A percentile compares a stretch with the other conserved stretches of the same genome.
Evolutionary conservation across 2,888 invertebrate genomes (phyloP).

Genomic region (Scaptomyza polygonia): DNA sequence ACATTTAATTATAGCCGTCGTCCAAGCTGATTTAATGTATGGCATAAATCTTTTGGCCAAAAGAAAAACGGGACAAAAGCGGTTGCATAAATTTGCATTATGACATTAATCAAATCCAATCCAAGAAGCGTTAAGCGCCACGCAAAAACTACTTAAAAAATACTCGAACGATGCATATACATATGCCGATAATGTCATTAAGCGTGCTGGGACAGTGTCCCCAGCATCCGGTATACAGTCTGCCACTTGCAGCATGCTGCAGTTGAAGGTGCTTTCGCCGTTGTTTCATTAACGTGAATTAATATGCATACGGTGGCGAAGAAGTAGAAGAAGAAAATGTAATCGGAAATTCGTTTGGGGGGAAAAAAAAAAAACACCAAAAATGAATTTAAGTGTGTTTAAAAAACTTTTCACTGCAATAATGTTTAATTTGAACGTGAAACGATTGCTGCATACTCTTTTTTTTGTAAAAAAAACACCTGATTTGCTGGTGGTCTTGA

Average conservation of each 20-base stretch:
- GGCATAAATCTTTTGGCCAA: slow-evolving; percentile 59
- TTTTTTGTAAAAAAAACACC: neutral
- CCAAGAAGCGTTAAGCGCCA: slow-evolving; percentile 37
- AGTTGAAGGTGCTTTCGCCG: slow-evolving; percentile 30
- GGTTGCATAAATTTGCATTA: slow-evolving; percentile 74
- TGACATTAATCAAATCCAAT: slow-evolving; percentile 74
- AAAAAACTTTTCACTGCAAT: slow-evolving; percentile 5
- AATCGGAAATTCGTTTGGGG: slow-evolving; percentile 73
- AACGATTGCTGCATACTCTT: neutral
- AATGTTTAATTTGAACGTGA: neutral
- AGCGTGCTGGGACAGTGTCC: slow-evolving; percentile 20
- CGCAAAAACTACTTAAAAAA: slow-evolving; percentile 28
- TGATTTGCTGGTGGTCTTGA: no score
- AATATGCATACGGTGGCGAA: slow-evolving; percentile 62
- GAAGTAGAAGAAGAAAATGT: slow-evolving; percentile 57
- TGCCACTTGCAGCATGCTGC: neutral
- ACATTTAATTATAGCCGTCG: slow-evolving; percentile 25
- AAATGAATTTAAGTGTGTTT: slow-evolving; percentile 4
- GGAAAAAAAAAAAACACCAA: slow-evolving; percentile 11
- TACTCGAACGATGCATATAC: slow-evolving; percentile 57
- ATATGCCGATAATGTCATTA: slow-evolving; percentile 69
- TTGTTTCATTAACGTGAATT: slow-evolving; percentile 78
- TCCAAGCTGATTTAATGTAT: slow-evolving; percentile 58
- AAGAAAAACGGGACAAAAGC: slow-evolving; percentile 46
- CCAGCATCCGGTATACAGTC: neutral